A percentile compares a stretch with the other conserved stretches of the same genome.
Evolutionary conservation across 2,113 vertebrate species (phyloP).

Genomic region (Balaenoptera acutorostrata): DNA sequence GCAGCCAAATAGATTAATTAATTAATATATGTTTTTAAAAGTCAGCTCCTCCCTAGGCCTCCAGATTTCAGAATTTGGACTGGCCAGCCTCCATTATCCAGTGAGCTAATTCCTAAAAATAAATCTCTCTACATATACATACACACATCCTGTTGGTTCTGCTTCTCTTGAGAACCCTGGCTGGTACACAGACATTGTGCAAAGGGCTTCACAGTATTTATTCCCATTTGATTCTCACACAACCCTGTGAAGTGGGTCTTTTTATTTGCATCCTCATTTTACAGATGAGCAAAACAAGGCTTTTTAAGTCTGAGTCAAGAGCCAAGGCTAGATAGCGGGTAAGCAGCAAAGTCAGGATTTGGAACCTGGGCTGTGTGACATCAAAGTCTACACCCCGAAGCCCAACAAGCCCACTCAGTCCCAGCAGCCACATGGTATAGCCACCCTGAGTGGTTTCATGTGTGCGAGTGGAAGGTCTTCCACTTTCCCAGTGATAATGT

Average conservation of each 20-base stretch:
- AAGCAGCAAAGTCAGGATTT: not conserved
- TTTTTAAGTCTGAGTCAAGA: too few relatives aligned
- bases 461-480: not conserved
- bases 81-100: not conserved
- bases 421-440: rapidly evolving
- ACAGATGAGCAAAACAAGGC: not conserved
- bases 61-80: not conserved
- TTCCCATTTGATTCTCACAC: not conserved
- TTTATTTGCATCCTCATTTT: not conserved
- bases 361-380: not conserved
- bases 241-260: not conserved
- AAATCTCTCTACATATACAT: not conserved
- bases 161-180: not conserved
- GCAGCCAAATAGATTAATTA: too few relatives aligned
- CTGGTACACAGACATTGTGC: too few relatives aligned
- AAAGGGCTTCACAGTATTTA: not conserved
- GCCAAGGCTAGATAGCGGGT: not conserved
- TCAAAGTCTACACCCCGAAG: not conserved
- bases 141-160: not conserved
- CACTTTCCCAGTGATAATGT: not conserved
- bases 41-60: not conserved
- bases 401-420: not conserved
- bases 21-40: too few relatives aligned
- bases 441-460: rapidly evolving
- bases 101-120: not conserved